These are phyloP conservation scores for Catostomus latipinnis DNA, from an alignment of 2,797 vertebrate genomes.

Conservation along the genomic window DNA sequence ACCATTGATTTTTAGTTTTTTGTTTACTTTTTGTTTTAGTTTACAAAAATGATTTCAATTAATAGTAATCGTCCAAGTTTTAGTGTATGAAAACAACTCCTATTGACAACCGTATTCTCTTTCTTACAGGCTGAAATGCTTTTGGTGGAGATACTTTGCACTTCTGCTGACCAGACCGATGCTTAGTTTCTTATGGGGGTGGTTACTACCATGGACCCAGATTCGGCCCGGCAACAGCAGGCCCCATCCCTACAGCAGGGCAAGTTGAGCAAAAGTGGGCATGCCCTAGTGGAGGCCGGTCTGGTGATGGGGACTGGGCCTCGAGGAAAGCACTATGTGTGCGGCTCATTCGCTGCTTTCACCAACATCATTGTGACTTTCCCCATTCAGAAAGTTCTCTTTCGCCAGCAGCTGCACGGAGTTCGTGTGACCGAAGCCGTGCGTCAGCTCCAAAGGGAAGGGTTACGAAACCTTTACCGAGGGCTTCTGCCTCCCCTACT, in stretches of 20 bases:
- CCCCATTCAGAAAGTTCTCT: conserved; percentile 94
- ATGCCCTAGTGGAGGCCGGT: conserved; percentile 64
- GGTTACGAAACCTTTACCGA: conserved; percentile 89
- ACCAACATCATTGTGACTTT: conserved; percentile 91
- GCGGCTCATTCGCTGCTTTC: conserved; percentile 92
- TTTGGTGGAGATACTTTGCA: conserved; percentile 56
- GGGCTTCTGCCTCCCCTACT: conserved; percentile 91
- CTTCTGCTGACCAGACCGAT: conserved; percentile 20
- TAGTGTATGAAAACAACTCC: no score
- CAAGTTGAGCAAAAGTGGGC: conserved; percentile 63
- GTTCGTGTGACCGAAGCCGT: conserved; percentile 84
- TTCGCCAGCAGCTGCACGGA: conserved; percentile 94
- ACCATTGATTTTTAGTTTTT: no score
- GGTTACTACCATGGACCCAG: conserved; percentile 83
- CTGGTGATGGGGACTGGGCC: conserved; percentile 58
- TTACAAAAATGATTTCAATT: no score
- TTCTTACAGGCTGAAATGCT: conserved; percentile 49
- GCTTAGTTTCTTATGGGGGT: conserved; percentile 69
- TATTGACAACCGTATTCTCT: conserved; percentile 6
- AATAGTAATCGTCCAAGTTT: no score
- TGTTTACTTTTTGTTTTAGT: no score
- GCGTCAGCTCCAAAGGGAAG: conserved; percentile 88
- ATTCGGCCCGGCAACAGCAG: conserved; percentile 73
- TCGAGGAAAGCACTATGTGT: conserved; percentile 88
- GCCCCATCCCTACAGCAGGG: conserved; percentile 65